Evolutionary conservation across 1,140 invertebrate genomes (phyloP), one percentile per base, ranked within the genome.

Genomic region (Calosoma granatense): DNA sequence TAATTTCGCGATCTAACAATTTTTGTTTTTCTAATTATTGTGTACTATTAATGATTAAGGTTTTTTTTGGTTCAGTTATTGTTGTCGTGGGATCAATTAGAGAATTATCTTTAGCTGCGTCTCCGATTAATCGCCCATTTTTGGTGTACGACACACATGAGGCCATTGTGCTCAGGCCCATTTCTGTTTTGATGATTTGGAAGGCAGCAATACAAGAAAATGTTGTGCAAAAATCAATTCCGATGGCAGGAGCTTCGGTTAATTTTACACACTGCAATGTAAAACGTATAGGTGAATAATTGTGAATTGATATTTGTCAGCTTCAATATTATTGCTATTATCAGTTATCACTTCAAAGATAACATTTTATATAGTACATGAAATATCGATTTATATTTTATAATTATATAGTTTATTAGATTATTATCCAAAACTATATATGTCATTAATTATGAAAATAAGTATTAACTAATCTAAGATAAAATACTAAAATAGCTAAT

Each of bases 91-190:
- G 83, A 65, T 91, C 90, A 74, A 85, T 79, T 58, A 79, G 78
- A 63, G 84, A 81, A 70, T 87, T 85, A 61, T 86, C 86, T 70
- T 87, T 88, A 1, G 87, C 87, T 20, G 85, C 79, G 70, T 95
- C 90, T 19, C 92, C 92, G 58, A 94, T 87, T 9, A 95, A 74
- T 22, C 92, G 74, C 69, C 95, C 92, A 0, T 85, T 84, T 51
- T 94, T 91, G 1, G 85, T 92, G 72, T 96, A 96, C 2, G 91
- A 92, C 12, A 96, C 92, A 70, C 91, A 94, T 55, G 86, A 88
- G 1, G 91, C 90, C 15, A 17, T 47, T 12, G 41, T 47, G 3
- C 17, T 6, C 6, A 11, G 3, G 9, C n/a, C n/a, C 6, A 9
- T n/a, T 36, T 36, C n/a, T n/a, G n/a, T n/a, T n/a, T 36, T n/a